Base-by-base conservation (phyloP, 2,113 vertebrate species). In the Scytalopus superciliaris region DNA sequence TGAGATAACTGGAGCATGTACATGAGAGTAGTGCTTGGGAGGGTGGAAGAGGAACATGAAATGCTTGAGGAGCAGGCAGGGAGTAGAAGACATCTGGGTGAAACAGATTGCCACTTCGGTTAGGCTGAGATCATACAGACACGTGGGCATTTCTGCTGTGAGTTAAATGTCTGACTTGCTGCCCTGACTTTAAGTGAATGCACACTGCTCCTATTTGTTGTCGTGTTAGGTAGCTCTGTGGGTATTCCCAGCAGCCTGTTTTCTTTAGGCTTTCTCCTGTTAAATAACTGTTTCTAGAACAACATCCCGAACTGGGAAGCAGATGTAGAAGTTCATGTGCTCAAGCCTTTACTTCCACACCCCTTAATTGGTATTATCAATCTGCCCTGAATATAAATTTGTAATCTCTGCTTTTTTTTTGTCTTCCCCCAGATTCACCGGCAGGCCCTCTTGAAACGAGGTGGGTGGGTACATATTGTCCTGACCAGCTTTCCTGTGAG, bases 381-480 rank as follows among this genome's bases (percentile, higher is more conserved):
- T 53, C 42, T 63, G 40, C 10, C 23, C 11, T 23, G 53, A 53
- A 57, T 39, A 70, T 19, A 70, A 70, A 57, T 19, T 37, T 74
- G 15, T 63, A 57, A 50, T 16, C 49, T 77, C 60, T 83, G 19
- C n/a, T 5, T 39, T 25, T 83, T 35, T 4, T 2, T 63, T 49
- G 24, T 27, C 56, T 82, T 90, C 5, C 11, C 6, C 19, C 17
- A 28, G 12, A 39, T 57, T 47, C 25, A 31, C 12, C 23, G 9
- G 10, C 1, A 0, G 17, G 21, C n/a, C n/a, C 19, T 66, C 31
- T 49, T n/a, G n/a, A 57, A 55, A 37, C 1, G 0, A 22, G 19
- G 12, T 55, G 13, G 6, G 4, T 57, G 37, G n/a, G 31, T 47
- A 22, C 7, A 4, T 25, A 13, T 21, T 59, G 31, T 23, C 45